A percentile compares a stretch with the other conserved stretches of the same genome.
Conservation (phyloP, 2,113 vertebrate species). For the Myotis brandtii region DNA sequence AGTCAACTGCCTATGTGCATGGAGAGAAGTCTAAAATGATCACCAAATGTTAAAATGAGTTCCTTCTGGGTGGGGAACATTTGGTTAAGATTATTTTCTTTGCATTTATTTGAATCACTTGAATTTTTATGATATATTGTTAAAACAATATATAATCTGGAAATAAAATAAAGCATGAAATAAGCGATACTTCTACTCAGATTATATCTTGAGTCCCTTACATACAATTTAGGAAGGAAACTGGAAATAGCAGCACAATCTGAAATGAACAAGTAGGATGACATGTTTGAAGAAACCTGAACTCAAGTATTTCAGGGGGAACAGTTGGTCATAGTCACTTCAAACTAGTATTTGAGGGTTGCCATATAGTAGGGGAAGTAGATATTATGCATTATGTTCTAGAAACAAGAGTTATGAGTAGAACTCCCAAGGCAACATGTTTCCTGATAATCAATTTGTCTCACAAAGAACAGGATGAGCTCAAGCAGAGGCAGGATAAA, state of each 20-base stretch:
- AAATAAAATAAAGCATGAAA: slow-evolving; percentile 39
- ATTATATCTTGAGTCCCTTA: neutral
- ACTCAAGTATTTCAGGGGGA: neutral
- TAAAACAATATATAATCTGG: neutral
- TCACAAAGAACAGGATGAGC: neutral
- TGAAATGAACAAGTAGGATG: neutral
- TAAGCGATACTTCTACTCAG: neutral
- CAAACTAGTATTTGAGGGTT: neutral
- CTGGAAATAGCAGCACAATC: neutral
- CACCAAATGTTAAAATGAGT: neutral
- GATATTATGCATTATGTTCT: neutral
- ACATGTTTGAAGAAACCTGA: neutral
- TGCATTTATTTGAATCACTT: neutral
- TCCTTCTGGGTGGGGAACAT: neutral
- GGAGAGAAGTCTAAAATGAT: neutral
- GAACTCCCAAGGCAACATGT: neutral
- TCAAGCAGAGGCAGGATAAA: neutral
- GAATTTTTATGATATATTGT: neutral
- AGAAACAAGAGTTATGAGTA: slow-evolving; percentile 13
- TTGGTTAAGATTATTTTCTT: neutral
- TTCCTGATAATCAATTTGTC: neutral
- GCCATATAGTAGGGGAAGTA: neutral
- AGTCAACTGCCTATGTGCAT: neutral
- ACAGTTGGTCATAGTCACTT: neutral
- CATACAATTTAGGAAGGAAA: neutral